Evolutionary conservation across 2,113 vertebrate species (phyloP), one percentile per base, ranked within the genome.

Genomic region (Potamarius usumacintae): DNA sequence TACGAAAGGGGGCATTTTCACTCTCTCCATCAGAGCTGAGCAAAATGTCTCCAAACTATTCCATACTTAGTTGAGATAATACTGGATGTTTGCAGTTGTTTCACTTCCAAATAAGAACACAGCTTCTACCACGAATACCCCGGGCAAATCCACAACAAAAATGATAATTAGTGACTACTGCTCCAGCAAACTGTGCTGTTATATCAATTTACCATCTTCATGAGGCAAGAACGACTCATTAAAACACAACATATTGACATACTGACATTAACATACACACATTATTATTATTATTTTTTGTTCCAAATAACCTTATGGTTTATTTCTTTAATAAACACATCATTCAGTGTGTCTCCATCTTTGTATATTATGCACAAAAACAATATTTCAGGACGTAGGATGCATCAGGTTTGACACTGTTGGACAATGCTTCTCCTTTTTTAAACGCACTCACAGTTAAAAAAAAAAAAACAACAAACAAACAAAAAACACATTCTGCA

Each of bases 311-410:
- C 90, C 87, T 88, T 81, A 84, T 92, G 89, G 88, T 92, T 91
- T 90, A 92, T 94, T 94, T 91, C 92, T 94, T 95, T 91, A 92
- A 91, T 94, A 91, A 93, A 93, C 92, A 94, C 92, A 94, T 93
- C 86, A 90, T 91, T 91, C 92, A 94, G 93, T 93, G 93, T 92
- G 93, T 93, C 91, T 87, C 91, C 91, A 90, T 93, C 80, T 92
- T 91, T 93, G 85, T 91, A 88, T 91, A 94, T 91, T 86, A 82
- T 92, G 92, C 91, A 92, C 94, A 91, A 90, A 90, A 89, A 88
- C 86, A 91, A 91, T 90, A 84, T 88, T 91, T 89, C 88, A 88
- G 92, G 90, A 88, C 91, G 91, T 89, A 89, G 90, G 91, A 92
- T 87, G 94, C 90, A 93, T 90, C 90, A 90, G 90, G 89, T 92